These are phyloP conservation scores for Arothron firmamentum DNA, from an alignment of 2,113 vertebrate species.

Conservation along the genomic window DNA sequence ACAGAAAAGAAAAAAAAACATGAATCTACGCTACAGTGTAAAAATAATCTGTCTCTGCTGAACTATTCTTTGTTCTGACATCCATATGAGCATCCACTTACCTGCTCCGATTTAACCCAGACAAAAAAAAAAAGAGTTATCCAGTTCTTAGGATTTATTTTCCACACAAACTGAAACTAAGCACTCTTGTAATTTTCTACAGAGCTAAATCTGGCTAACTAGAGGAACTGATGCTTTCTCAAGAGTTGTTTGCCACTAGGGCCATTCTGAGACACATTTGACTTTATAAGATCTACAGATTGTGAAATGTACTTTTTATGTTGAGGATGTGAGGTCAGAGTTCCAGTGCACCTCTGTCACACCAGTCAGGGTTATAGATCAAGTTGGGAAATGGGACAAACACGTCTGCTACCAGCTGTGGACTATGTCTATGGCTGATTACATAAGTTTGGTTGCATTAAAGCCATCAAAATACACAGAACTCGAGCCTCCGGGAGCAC, in stretches of 20 bases:
- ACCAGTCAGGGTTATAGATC: background rate
- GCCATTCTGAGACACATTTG: conserved; percentile 5
- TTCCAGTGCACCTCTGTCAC: conserved; percentile 6
- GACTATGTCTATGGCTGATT: background rate
- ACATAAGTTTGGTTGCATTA: background rate
- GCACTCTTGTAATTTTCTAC: background rate
- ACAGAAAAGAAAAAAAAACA: background rate
- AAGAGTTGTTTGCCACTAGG: background rate
- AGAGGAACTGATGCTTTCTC: background rate
- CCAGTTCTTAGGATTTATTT: too few species aligned
- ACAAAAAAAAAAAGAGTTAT: too few species aligned
- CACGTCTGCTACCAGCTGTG: background rate
- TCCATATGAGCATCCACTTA: too few species aligned
- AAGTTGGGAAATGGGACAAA: conserved; percentile 27
- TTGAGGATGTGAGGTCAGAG: background rate
- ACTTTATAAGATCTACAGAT: conserved; percentile 2
- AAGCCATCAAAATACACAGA: background rate
- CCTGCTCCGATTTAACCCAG: too few species aligned
- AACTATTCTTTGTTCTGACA: background rate
- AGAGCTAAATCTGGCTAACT: too few species aligned
- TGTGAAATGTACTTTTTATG: conserved; percentile 15
- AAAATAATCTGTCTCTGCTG: conserved; percentile 24
- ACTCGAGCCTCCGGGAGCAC: background rate
- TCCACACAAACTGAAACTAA: background rate
- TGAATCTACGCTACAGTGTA: conserved; percentile 16